Percentiles rank a stretch among this genome's conserved stretches.
Evolutionary conservation across 2,113 vertebrate species (phyloP).

Genomic region (Silurus asotus): DNA sequence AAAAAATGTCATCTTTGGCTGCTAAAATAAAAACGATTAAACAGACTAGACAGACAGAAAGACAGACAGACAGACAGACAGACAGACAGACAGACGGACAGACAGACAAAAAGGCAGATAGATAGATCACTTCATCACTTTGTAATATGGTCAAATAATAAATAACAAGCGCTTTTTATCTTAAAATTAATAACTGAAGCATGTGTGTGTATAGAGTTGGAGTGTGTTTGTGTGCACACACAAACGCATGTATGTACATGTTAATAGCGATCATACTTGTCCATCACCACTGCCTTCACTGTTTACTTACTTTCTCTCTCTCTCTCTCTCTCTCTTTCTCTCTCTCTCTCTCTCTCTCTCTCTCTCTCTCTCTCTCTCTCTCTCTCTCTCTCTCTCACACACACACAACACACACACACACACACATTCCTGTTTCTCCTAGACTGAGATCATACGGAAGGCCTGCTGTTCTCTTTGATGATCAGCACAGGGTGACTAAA

Average conservation of each 20-base stretch:
- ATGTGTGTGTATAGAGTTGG: not conserved
- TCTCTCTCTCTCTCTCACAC: not conserved
- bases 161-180: not conserved
- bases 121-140: not conserved
- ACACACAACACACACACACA: conserved; percentile 29
- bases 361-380: not conserved
- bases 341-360: not conserved
- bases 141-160: not conserved
- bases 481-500: conserved; percentile 17
- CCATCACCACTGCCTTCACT: not conserved
- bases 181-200: not conserved
- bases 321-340: not conserved
- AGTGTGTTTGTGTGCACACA: not conserved
- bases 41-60: too few relatives aligned
- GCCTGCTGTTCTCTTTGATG: conserved; percentile 26
- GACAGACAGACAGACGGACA: too few relatives aligned
- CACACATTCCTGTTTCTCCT: not conserved
- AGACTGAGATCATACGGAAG: conserved; percentile 15
- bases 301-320: not conserved
- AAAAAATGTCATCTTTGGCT: not conserved
- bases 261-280: not conserved
- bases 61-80: too few relatives aligned
- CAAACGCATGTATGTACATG: not conserved
- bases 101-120: not conserved
- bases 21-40: not conserved